phyloP scores from a whole-genome alignment of 2,888 invertebrate genomes.

The Allolobophora icterica region DNA sequence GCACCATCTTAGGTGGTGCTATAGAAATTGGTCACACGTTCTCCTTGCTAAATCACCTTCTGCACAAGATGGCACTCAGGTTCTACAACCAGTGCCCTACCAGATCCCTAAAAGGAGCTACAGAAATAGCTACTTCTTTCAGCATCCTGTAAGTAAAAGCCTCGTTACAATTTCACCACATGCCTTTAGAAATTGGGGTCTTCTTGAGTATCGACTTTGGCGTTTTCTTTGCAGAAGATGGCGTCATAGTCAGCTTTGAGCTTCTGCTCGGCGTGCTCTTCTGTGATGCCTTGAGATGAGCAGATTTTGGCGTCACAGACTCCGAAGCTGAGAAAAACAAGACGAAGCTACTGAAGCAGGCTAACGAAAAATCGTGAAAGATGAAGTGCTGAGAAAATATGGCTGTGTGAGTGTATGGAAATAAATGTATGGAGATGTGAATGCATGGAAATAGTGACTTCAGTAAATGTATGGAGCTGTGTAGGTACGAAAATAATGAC shows the following conservation, averaged over 20 bases:
- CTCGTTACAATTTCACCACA: too few species aligned
- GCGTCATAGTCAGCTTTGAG: neutral
- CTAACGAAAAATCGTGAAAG: neutral
- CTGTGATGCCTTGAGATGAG: neutral
- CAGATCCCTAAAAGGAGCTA: too few species aligned
- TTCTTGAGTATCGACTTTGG: conserved; percentile 53
- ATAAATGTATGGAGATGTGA: neutral
- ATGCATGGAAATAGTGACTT: neutral
- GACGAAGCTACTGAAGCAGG: neutral
- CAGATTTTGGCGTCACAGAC: neutral
- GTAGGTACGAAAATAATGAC: too few species aligned
- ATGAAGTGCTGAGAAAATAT: neutral
- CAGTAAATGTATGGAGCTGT: neutral
- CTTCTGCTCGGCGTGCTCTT: conserved; percentile 2
- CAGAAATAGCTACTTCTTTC: too few species aligned
- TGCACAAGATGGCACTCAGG: too few species aligned
- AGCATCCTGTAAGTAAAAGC: too few species aligned
- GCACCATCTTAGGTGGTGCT: too few species aligned
- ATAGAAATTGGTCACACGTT: too few species aligned
- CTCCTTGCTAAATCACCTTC: too few species aligned
- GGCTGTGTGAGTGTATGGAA: neutral
- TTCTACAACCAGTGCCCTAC: too few species aligned
- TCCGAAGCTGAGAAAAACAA: conserved; percentile 13
- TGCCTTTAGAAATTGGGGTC: conserved; percentile 34
- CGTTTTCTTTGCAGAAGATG: conserved; percentile 43